phyloP scores from a whole-genome alignment of 2,888 invertebrate species.

The Cepaea hortensis region DNA sequence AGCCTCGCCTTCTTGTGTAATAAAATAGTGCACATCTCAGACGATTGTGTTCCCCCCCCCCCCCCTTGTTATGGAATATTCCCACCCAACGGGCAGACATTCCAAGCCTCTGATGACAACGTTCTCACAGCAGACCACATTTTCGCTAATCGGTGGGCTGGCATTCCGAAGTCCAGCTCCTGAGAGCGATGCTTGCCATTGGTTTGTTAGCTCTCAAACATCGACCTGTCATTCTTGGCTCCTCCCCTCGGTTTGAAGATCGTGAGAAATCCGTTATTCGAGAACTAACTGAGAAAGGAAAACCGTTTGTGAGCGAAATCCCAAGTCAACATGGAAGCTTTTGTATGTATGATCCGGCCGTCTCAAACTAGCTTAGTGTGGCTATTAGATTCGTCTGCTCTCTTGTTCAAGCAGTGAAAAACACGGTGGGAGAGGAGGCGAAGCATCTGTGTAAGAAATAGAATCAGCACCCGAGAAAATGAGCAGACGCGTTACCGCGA shows the following conservation, averaged over 20 bases:
- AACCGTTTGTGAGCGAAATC: constrained; percentile 35
- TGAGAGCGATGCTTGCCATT: constrained; percentile 26
- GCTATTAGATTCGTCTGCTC: constrained; percentile 22
- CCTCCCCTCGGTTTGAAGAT: constrained; percentile 39
- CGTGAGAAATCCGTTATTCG: constrained; percentile 37
- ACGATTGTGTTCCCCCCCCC: no score
- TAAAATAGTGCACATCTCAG: no score
- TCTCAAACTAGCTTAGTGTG: constrained; percentile 23
- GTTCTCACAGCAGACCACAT: constrained; percentile 1
- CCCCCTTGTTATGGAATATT: constrained; percentile 2
- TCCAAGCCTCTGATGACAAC: neutral
- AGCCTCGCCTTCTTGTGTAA: no score
- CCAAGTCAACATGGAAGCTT: constrained; percentile 24
- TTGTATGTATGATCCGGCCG: constrained; percentile 10
- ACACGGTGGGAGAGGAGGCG: neutral
- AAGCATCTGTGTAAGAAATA: neutral
- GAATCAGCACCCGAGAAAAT: neutral
- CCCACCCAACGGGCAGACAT: constrained; percentile 2
- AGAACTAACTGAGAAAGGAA: constrained; percentile 20
- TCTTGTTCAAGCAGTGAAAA: neutral
- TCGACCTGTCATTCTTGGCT: constrained; percentile 33
- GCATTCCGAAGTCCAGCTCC: neutral
- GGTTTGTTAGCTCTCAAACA: neutral
- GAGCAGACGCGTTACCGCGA: neutral
- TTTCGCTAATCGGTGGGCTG: constrained; percentile 36